Evolutionary conservation across 2,888 invertebrate species (phyloP), one percentile per base, ranked within the genome.

Genomic region (Callyntrura guangdongensis): DNA sequence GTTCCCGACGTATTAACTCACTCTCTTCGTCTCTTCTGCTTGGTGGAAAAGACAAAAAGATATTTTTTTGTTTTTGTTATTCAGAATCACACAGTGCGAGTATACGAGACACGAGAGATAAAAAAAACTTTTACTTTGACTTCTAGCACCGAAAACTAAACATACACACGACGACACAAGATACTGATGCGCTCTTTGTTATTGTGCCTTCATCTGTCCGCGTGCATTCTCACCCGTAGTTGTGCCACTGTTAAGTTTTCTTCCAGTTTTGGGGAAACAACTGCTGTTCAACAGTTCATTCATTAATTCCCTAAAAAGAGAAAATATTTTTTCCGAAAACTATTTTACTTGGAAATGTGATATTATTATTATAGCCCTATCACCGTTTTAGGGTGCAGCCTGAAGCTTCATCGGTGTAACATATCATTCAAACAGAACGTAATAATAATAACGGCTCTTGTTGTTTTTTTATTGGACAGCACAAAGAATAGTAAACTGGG

Each of bases 71-170:
- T 27, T 72, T 72, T 11, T 72, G 20, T 9, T 25, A 53, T 67
- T 61, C 20, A 64, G 64, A 36, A 36, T 4, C 36, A 36, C 6
- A 36, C 36, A 36, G 6, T 4, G 36, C 36, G 36, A 36, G 36
- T 2, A 36, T 2, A 36, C 2, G 36, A 2, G 36, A 36, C 3
- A 36, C 2, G 36, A 2, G 36, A 85, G 85, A 85, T 85, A 85
- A 85, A 85, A 85, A 85, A 67, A 56, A 56, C 72, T 85, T 85
- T 64, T 45, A 20, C 45, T 56, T 49, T 74, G 72, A 85, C 85
- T 85, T 84, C 74, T 74, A 74, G n/a, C 27, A 64, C 22, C 36
- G 12, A 67, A 14, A 59, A 36, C 36, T 36, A 36, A 36, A 79
- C 25, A 25, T 6, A 20, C 4, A 20, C 74, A 47, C 12, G 20